Base-by-base conservation (phyloP, 2,888 invertebrate genomes). In the Drosophila mayaguana region DNA sequence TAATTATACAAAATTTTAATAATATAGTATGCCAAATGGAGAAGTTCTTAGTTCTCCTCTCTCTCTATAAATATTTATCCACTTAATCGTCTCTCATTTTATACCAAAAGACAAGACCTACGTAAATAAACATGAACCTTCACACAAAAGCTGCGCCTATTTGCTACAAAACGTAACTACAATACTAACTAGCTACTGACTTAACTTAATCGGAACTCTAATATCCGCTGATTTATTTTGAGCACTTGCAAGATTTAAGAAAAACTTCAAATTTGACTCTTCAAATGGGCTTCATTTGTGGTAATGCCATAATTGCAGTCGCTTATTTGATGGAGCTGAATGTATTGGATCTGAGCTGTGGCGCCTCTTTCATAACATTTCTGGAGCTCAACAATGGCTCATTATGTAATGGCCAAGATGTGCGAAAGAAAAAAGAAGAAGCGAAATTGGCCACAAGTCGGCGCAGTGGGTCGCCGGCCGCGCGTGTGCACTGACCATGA, bases 401-500 rank as follows among this genome's bases (percentile, higher is more conserved):
- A 65, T 90, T 86, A 81, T 62, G 72, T 84, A 88, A 88, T 63
- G 71, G 70, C 32, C 60, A 63, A 75, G 75, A 80, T 84, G 82
- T 85, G 85, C 90, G 89, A 90, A 90, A 70, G 22, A 66, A 62
- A 48, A 28, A 22, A n/a, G n/a, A 28, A 28, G 8, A 28, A 2
- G 2, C 32, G 48, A 55, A 55, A 18, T 76, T 83, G 86, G 73
- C 80, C 77, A 77, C 75, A 63, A 83, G 80, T 75, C 75, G 51
- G 25, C 69, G 56, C 66, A 43, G 88, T 78, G 72, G 82, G 78
- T 73, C 70, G 89, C 46, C 56, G 63, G 46, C 55, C 45, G 56
- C 9, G 51, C 28, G 80, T 87, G 88, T 86, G 83, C 90, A 90
- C 85, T 91, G 91, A 90, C 91, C 91, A 90, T 90, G 91, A 84